Base-by-base conservation (phyloP, 2,797 vertebrate species). In the Mastacembelus armatus region DNA sequence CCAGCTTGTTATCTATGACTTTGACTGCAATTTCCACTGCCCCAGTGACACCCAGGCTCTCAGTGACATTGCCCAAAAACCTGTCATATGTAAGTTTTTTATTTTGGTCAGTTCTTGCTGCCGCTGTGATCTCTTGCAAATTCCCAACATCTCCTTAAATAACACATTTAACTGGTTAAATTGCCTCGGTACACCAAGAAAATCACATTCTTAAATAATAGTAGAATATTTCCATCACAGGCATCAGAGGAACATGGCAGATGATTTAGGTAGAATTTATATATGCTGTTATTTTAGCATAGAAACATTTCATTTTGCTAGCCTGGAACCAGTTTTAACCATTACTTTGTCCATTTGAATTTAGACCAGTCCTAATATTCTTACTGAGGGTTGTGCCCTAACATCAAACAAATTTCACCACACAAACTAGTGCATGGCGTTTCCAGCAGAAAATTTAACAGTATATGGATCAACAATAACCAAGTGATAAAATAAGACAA, bases 11-110 rank as follows among this genome's bases (percentile, higher is more conserved):
- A 87, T 91, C 61, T 98, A 95, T 18, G 85, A 95, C 80, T 98
- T 96, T 74, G 91, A 71, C 21, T 91, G 92, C 82, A 89, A 76
- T 80, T 94, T 97, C 57, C 87, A 89, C n/a, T 92, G 89, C 44
- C 73, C 84, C 0, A 85, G 89, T 0, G 85, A 87, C 0, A 80
- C 80, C 19, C 85, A 92, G 78, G 70, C 81, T 33, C 74, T 96
- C 56, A 91, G 93, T 12, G 87, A 94, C 66, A 42, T 99, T 1
- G 92, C 91, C 0, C 92, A 94, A 39, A 95, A 94, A 48, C 96
- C 96, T 1, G 44, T 96, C 47, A 88, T 91, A 71, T 10, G 91
- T 93, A 70, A 84, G 71, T 51, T 33, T 48, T 49, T 47, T 3
- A 9, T 15, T 4, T 33, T 57, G 1, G 12, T 2, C 7, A 32